Conservation (phyloP, 2,888 invertebrate species). For the Athalia cordata region DNA sequence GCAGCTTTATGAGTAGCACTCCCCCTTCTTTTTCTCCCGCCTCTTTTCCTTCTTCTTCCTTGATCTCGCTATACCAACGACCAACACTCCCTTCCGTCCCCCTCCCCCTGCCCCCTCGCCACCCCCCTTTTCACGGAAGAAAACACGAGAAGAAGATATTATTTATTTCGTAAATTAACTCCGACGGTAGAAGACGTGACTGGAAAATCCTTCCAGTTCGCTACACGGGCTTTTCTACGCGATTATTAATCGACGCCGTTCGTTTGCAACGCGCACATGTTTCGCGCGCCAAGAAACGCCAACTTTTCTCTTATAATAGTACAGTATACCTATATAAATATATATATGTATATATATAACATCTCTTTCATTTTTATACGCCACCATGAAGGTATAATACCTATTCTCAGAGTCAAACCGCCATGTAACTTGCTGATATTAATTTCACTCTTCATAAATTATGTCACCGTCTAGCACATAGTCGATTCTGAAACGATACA, state of each 20-base stretch:
- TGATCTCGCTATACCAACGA: no score
- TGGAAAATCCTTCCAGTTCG: conserved; percentile 69
- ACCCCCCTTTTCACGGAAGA: conserved; percentile 48
- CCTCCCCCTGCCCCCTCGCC: conserved; percentile 48
- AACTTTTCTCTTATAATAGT: conserved; percentile 49
- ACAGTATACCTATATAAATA: no score
- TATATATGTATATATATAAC: conserved; percentile 47
- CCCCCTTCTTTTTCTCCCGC: conserved; percentile 47
- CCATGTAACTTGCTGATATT: no score
- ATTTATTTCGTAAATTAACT: conserved; percentile 74
- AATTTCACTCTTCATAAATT: no score
- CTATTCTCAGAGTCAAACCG: conserved; percentile 51
- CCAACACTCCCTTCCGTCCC: background rate
- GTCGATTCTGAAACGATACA: no score
- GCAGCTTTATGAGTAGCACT: conserved; percentile 68
- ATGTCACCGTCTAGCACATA: no score
- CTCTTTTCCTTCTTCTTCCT: conserved; percentile 25
- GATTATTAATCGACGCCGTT: conserved; percentile 72
- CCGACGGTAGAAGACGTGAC: conserved; percentile 69
- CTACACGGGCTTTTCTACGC: conserved; percentile 64
- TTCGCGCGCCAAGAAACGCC: conserved; percentile 15
- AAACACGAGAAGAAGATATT: conserved; percentile 69
- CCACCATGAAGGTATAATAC: background rate
- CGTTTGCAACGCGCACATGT: conserved; percentile 47
- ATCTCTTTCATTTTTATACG: no score